Evolutionary conservation across 2,888 invertebrate genomes (phyloP).

Genomic region (Portevinia maculata): DNA sequence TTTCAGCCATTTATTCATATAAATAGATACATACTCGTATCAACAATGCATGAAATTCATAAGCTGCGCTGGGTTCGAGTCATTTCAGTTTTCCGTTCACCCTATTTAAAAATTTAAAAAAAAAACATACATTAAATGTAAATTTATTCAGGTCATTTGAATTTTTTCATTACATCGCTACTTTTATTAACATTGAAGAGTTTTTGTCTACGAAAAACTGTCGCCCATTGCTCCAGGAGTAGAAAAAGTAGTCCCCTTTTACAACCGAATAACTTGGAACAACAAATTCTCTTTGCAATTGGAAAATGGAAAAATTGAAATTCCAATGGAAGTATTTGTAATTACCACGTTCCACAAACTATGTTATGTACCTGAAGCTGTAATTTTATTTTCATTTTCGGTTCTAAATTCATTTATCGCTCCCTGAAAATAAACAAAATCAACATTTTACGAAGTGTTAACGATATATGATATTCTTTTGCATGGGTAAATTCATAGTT

Average conservation of each 20-base stretch:
- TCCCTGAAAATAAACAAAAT: neutral
- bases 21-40: too few species aligned
- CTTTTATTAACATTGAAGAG: too few species aligned
- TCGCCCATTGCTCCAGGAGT: slow-evolving; percentile 2
- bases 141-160: too few species aligned
- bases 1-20: too few species aligned
- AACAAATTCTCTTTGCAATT: slow-evolving; percentile 34
- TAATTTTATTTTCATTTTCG: neutral
- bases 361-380: neutral
- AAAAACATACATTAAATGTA: too few species aligned
- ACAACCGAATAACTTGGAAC: slow-evolving; percentile 59
- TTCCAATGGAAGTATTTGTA: slow-evolving; percentile 22
- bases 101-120: too few species aligned
- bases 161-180: too few species aligned
- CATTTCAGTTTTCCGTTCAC: too few species aligned
- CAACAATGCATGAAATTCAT: too few species aligned
- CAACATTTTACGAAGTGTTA: neutral
- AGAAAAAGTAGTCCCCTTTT: too few species aligned
- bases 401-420: too few species aligned
- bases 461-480: neutral
- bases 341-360: slow-evolving; percentile 41
- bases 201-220: neutral
- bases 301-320: slow-evolving; percentile 22
- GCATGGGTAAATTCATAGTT: neutral
- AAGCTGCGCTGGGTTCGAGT: too few species aligned